Conservation (phyloP, 2,797 vertebrate genomes). For the Sebastes miniatus region DNA sequence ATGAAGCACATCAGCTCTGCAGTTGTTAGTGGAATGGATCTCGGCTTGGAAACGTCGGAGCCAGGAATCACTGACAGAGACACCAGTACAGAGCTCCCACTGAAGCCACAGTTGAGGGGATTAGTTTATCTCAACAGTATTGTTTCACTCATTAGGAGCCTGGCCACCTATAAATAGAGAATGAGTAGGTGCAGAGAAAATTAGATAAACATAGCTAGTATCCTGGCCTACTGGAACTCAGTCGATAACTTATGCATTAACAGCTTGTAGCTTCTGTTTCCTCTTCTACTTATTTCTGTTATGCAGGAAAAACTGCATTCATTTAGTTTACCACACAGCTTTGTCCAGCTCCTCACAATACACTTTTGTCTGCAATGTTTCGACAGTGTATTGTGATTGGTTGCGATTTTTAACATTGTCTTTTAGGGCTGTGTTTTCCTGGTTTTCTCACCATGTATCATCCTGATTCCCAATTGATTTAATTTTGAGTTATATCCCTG, state of each 20-base stretch:
- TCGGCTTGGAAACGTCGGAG: conserved; percentile 1
- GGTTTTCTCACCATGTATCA: not conserved
- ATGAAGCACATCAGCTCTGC: conserved; percentile 8
- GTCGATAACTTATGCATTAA: not conserved
- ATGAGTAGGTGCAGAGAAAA: conserved; percentile 37
- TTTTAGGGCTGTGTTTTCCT: not conserved
- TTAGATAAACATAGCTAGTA: conserved; percentile 37
- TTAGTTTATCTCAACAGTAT: conserved; percentile 54
- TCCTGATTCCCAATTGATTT: not conserved
- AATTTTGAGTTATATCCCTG: not conserved
- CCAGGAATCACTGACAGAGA: conserved; percentile 26
- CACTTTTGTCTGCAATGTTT: not conserved
- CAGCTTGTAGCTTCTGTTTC: not conserved
- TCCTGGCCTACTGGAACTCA: not conserved
- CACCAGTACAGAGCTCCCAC: conserved; percentile 2
- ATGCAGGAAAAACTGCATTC: not conserved
- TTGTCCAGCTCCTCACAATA: not conserved
- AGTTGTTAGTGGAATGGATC: conserved; percentile 27
- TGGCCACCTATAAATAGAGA: conserved; percentile 57
- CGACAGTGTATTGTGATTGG: not conserved
- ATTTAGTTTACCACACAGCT: not conserved
- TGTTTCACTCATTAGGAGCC: conserved; percentile 54
- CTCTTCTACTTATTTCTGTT: not conserved
- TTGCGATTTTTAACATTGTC: not conserved
- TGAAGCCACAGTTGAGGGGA: conserved; percentile 54